Evolutionary conservation across 2,888 invertebrate genomes (phyloP), one percentile per base, ranked within the genome.

Genomic region (Uloborus plumipes): DNA sequence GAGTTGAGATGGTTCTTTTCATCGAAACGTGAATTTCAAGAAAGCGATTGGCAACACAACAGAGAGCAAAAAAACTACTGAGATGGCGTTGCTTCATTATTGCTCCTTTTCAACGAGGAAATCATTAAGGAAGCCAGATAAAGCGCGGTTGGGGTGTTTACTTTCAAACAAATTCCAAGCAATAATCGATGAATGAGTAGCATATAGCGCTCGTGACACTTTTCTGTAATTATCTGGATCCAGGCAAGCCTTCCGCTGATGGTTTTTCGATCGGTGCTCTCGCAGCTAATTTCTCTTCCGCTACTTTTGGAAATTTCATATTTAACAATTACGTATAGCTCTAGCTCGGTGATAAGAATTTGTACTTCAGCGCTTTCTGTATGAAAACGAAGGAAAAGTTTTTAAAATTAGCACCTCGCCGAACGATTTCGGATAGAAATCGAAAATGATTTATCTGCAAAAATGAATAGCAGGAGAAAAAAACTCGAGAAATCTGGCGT

Each of bases 151-250:
- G n/a, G 72, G 69, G 58, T 73, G 80, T 81, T 81, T 74, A 74
- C 80, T 81, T 81, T 75, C 80, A 74, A 81, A 72, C 69, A 81
- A 81, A 64, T 81, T 81, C 62, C 64, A 81, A 70, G 74, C 74
- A 81, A 81, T 81, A 81, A 81, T 81, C 80, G 70, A 81, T 81
- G 80, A 14, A 65, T 39, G 51, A 18, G 73, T 66, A 73, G 62
- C 69, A 74, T 51, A 18, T 13, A 49, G 26, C 18, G 62, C 53
- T 53, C 53, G 69, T 69, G 73, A 80, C 80, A 64, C 62, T 74
- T 51, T 76, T 69, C 51, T 49, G 65, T 74, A 81, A 74, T 81
- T 81, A 81, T 74, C 80, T 73, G 53, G 50, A 61, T 80, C 59
- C 62, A 65, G 39, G 65, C 16, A 11, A 61, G 62, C 39, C n/a